Percentiles rank a stretch among this genome's conserved stretches.
Conservation (phyloP, 2,888 invertebrate species). For the Ochropleura plecta region DNA sequence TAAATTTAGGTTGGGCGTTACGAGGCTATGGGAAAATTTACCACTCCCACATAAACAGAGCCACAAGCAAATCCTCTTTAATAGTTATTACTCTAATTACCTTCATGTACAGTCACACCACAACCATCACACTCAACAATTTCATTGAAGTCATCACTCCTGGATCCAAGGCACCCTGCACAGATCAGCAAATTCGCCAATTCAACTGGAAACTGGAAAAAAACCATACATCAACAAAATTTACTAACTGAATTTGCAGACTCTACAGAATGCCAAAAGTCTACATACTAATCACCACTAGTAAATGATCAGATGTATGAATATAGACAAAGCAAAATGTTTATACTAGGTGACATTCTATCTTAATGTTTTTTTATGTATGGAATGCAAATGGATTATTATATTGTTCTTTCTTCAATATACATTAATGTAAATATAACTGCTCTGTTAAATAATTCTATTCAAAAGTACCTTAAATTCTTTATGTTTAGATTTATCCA, state of each 20-base stretch:
- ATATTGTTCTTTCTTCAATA: not conserved
- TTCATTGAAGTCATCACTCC: constrained; percentile 98
- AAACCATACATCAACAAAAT: constrained; percentile 15
- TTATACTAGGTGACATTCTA: not conserved
- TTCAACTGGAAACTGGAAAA: constrained; percentile 83
- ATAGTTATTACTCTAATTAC: constrained; percentile 76
- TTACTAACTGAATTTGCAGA: not conserved
- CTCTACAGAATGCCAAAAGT: not conserved
- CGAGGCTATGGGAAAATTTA: not conserved
- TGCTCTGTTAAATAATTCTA: not conserved
- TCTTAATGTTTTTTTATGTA: not conserved
- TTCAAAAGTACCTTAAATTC: constrained; percentile 83
- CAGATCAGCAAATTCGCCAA: constrained; percentile 95
- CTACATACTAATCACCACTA: not conserved
- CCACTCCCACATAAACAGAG: not conserved
- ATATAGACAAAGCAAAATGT: not conserved
- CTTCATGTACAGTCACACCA: constrained; percentile 99
- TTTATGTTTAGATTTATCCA: constrained; percentile 83
- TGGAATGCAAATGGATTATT: not conserved
- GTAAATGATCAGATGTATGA: not conserved
- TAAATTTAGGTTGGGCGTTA: too few species aligned
- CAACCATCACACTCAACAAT: constrained; percentile 99
- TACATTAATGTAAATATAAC: not conserved
- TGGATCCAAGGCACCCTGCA: constrained; percentile 97
- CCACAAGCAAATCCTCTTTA: not conserved